Evolutionary conservation across 2,797 vertebrate genomes (phyloP), one percentile per base, ranked within the genome.

Genomic region (Rhodeus uyekii): DNA sequence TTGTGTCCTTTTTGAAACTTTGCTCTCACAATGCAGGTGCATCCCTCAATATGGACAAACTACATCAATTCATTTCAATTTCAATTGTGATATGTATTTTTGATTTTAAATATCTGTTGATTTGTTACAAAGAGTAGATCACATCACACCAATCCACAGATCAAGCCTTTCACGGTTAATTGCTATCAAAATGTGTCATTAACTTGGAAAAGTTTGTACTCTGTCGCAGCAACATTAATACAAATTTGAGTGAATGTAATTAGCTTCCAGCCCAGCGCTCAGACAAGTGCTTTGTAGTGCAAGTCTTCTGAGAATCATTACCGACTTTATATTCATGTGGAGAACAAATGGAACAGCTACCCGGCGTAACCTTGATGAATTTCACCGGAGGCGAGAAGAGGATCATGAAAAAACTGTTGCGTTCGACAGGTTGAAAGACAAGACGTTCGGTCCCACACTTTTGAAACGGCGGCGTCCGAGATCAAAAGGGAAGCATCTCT

Each of bases 351-450:
- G 87, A 88, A 90, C 89, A 90, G 89, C 88, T 88, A 88, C 87
- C 87, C 87, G 85, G 84, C 77, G 81, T 93, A 92, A 93, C 93
- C 93, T 94, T 94, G 92, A 94, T 93, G 90, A 95, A 93, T 93
- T 94, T 92, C 89, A 94, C 93, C 93, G 89, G 78, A 92, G 92
- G 93, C 92, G 91, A 92, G 83, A 86, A 92, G 87, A 83, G 82
- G 88, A 90, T 92, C 90, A 92, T 90, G 27, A 69, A 86, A 81
- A 90, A 89, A 88, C 89, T 85, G 86, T 90, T 89, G 87, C 90
- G 90, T 88, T 91, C 82, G 91, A 91, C 87, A 78, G 82, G 85
- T 89, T 80, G 76, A 85, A 88, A 86, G 81, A 84, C 84, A 87
- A 87, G 81, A 84, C 83, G 83, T 85, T 82, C 78, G 85, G 86